A percentile compares a stretch with the other conserved stretches of the same genome.
phyloP scores from a whole-genome alignment of 2,888 invertebrate species.

The Lycocerus yunnanus region DNA sequence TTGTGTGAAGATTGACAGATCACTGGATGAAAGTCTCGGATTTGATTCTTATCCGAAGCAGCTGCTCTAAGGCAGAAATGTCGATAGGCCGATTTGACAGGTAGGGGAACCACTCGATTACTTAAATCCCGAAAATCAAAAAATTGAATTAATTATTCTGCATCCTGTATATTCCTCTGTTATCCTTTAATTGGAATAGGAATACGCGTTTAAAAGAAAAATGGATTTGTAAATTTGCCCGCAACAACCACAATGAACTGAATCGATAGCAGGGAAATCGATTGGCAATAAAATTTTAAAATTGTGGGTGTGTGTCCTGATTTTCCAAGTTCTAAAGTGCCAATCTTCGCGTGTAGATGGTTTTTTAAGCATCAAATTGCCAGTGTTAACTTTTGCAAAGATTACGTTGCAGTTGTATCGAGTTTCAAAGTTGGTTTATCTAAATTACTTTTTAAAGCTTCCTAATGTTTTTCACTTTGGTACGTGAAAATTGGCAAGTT shows the following conservation, averaged over 20 bases:
- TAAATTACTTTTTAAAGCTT: constrained; percentile 2
- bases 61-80: not conserved
- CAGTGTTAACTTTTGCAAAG: not conserved
- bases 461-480: not conserved
- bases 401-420: not conserved
- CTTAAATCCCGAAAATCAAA: too few species aligned
- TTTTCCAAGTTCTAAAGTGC: not conserved
- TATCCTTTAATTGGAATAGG: too few species aligned
- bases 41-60: not conserved
- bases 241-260: too few species aligned
- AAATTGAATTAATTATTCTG: too few species aligned
- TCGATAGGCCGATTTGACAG: not conserved
- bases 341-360: not conserved
- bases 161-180: too few species aligned
- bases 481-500: not conserved
- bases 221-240: too few species aligned
- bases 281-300: not conserved
- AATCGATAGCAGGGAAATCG: too few species aligned
- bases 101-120: not conserved
- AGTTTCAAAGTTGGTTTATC: constrained; percentile 2
- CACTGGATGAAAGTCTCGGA: not conserved
- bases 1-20: not conserved
- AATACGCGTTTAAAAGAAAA: too few species aligned
- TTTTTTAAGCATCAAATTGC: not conserved
- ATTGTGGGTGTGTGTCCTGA: not conserved